Conservation (phyloP, 2,888 invertebrate genomes). For the Zygaena filipendulae region DNA sequence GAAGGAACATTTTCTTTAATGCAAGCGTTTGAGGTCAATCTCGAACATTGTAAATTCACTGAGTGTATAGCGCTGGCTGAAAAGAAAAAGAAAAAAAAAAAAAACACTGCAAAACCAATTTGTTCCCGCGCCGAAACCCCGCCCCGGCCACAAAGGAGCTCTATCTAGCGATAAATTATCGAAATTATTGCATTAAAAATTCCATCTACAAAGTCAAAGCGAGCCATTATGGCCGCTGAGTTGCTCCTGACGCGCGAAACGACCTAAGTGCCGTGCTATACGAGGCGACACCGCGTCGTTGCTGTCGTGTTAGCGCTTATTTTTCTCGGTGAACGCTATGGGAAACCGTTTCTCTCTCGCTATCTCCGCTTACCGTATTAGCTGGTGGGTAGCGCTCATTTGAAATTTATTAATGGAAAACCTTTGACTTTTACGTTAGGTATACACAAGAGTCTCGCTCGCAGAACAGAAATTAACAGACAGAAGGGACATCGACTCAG, state of each 20-base stretch:
- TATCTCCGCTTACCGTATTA: slow-evolving; percentile 23
- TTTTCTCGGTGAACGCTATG: slow-evolving; percentile 47
- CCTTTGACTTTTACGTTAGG: no score
- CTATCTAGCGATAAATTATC: slow-evolving; percentile 70
- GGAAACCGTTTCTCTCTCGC: slow-evolving; percentile 44
- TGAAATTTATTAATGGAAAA: no score
- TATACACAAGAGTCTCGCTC: no score
- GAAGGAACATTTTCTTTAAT: no score
- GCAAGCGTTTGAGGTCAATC: no score
- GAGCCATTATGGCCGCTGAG: slow-evolving; percentile 56
- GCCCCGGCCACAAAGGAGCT: slow-evolving; percentile 52
- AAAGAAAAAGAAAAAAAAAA: no score
- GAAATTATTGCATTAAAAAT: slow-evolving; percentile 81
- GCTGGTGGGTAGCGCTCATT: no score
- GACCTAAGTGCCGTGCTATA: slow-evolving; percentile 26
- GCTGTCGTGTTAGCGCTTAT: slow-evolving; percentile 25
- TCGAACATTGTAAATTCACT: no score
- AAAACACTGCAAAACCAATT: slow-evolving; percentile 63
- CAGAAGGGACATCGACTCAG: no score
- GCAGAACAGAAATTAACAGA: no score
- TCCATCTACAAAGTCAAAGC: slow-evolving; percentile 78
- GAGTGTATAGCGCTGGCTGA: no score
- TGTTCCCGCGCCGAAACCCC: slow-evolving; percentile 27
- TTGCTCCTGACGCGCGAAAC: slow-evolving; percentile 19
- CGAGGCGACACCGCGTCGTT: slow-evolving; percentile 23